These are phyloP conservation scores for Isurus oxyrinchus DNA, from an alignment of 2,113 vertebrate species.

Conservation along the genomic window DNA sequence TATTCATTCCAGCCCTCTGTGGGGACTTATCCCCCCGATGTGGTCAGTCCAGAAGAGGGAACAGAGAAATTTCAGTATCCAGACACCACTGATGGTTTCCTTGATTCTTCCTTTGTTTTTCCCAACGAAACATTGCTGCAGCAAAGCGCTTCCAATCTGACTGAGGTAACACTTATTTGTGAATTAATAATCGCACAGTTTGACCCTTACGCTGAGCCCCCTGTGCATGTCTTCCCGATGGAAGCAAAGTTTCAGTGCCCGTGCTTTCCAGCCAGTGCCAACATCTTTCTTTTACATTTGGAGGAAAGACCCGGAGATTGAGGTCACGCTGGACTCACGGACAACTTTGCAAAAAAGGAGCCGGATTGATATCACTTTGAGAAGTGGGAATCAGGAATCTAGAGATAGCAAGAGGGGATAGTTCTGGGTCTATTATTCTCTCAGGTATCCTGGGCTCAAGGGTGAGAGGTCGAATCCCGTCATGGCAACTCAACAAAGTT, in stretches of 20 bases:
- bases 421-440: neutral
- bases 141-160: slow-evolving; percentile 67
- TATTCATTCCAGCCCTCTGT: slow-evolving; percentile 53
- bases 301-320: neutral
- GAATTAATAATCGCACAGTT: neutral
- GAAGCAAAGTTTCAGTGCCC: neutral
- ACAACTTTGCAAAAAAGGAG: neutral
- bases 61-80: slow-evolving; percentile 45
- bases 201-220: neutral
- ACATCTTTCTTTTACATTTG: neutral
- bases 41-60: slow-evolving; percentile 45
- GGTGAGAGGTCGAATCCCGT: neutral
- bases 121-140: slow-evolving; percentile 58
- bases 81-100: slow-evolving; percentile 44
- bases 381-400: too few species aligned
- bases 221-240: neutral
- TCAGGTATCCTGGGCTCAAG: neutral
- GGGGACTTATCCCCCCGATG: slow-evolving; percentile 53
- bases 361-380: neutral
- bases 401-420: neutral
- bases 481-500: neutral
- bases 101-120: slow-evolving; percentile 60
- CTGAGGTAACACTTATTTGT: slow-evolving; percentile 58
- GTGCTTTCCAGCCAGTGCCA: neutral
- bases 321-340: neutral